Base-by-base conservation (phyloP, 2,113 vertebrate genomes). In the Lophotis ruficrista region DNA sequence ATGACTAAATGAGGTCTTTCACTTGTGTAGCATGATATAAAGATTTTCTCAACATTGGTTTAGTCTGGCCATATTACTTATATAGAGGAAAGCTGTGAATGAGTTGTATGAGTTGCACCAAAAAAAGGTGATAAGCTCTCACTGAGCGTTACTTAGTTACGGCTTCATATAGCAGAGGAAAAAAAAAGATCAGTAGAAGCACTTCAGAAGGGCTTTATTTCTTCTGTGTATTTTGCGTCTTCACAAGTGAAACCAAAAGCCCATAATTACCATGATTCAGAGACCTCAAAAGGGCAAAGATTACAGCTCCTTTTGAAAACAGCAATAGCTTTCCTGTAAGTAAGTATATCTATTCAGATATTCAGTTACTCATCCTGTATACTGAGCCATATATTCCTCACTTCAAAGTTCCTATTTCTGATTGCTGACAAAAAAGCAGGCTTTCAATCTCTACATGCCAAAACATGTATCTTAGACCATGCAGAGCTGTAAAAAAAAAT, bases 131-230 rank as follows among this genome's bases (percentile, higher is more conserved):
- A 78, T 41, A 73, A 60, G 8, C 8, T 72, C n/a, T 58, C 35
- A 62, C 14, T 72, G 14, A 58, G 16, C 16, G 76, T 58, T 17
- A 71, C 54, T 80, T 65, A 81, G 13, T 38, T 87, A 50, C 7
- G 0, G 1, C 21, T 82, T 82, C 18, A 50, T 14, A 54, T 43
- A 43, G 41, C 6, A 54, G 10, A 0, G 8, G 4, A 23, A 27
- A 3, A 31, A 50, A 57, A 50, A 58, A 41, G 37, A 35, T 10
- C 24, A 43, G 6, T 9, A 22, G 28, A 66, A 77, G 10, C 24
- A n/a, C 27, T 90, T 83, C 28, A 76, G 25, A 24, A 48, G 6
- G 11, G 14, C 20, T 31, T 61, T 72, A 48, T 61, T 80, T 83
- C 35, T 80, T 76, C 56, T 60, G 10, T 38, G 47, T 71, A 19